These are phyloP conservation scores for Dasypolia templi DNA, from an alignment of 2,888 invertebrate genomes.

Conservation along the genomic window DNA sequence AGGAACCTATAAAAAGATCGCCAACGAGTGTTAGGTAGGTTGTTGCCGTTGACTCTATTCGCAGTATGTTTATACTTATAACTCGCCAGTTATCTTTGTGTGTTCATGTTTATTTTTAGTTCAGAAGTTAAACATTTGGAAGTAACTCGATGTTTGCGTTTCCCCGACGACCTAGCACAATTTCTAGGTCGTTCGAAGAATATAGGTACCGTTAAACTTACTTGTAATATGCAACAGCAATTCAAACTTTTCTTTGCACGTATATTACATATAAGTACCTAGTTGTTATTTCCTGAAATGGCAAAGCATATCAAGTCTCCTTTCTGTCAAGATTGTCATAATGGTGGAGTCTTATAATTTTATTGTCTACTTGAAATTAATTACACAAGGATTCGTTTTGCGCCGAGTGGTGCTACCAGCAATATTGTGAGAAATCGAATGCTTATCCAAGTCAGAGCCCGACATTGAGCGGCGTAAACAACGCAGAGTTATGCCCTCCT, in stretches of 20 bases:
- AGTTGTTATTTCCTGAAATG: not conserved
- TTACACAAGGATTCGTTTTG: not conserved
- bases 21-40: too few species aligned
- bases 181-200: slow-evolving; percentile 3
- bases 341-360: not conserved
- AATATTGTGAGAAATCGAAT: slow-evolving; percentile 3
- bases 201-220: slow-evolving; percentile 13
- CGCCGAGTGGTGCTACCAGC: not conserved
- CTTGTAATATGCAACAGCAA: slow-evolving; percentile 2
- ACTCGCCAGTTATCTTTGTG: slow-evolving; percentile 38
- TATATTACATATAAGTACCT: not conserved
- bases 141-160: slow-evolving; percentile 22
- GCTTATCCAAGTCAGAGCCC: not conserved
- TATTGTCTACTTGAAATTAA: not conserved
- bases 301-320: not conserved
- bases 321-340: not conserved
- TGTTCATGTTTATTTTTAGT: slow-evolving; percentile 42
- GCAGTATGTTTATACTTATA: slow-evolving; percentile 31
- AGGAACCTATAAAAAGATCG: too few species aligned
- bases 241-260: not conserved
- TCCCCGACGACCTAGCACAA: slow-evolving; percentile 7
- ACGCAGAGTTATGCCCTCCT: not conserved
- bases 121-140: slow-evolving; percentile 43
- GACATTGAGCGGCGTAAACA: slow-evolving; percentile 1
- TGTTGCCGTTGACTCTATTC: slow-evolving; percentile 32